These are phyloP conservation scores for Cephus nigrinus DNA, from an alignment of 2,888 invertebrate genomes.

Conservation along the genomic window DNA sequence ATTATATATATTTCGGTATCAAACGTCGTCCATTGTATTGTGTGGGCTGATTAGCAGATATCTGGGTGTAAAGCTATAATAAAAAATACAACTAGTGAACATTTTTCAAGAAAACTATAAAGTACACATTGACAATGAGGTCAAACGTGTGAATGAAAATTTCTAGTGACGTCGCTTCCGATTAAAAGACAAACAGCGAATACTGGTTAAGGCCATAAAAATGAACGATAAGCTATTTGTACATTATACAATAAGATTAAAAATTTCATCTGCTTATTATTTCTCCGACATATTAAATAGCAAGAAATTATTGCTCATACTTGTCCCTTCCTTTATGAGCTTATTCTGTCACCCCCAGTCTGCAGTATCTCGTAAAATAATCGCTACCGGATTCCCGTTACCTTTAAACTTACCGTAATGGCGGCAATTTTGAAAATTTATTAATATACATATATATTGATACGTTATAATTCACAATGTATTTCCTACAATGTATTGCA, in stretches of 20 bases:
- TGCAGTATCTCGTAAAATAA: background rate
- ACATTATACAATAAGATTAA: background rate
- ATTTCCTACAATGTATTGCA: background rate
- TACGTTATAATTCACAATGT: background rate
- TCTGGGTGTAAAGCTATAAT: background rate
- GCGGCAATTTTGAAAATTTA: background rate
- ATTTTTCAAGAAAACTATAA: background rate
- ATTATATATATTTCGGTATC: slow-evolving; percentile 3
- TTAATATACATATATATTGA: background rate
- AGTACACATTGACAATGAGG: background rate
- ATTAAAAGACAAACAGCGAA: background rate
- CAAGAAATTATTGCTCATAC: background rate
- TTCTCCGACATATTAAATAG: background rate
- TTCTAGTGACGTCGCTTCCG: background rate
- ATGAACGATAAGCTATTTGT: background rate
- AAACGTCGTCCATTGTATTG: slow-evolving; percentile 1
- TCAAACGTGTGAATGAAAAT: background rate
- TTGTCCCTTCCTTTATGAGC: background rate
- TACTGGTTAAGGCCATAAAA: background rate
- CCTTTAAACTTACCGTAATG: background rate
- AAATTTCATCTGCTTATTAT: background rate
- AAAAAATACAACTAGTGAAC: background rate
- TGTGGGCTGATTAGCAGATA: background rate
- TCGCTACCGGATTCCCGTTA: background rate
- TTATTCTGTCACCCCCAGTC: background rate